Percentiles rank a stretch among this genome's conserved stretches.
Evolutionary conservation across 2,797 vertebrate species (phyloP).

Genomic region (Nyctalus aviator): DNA sequence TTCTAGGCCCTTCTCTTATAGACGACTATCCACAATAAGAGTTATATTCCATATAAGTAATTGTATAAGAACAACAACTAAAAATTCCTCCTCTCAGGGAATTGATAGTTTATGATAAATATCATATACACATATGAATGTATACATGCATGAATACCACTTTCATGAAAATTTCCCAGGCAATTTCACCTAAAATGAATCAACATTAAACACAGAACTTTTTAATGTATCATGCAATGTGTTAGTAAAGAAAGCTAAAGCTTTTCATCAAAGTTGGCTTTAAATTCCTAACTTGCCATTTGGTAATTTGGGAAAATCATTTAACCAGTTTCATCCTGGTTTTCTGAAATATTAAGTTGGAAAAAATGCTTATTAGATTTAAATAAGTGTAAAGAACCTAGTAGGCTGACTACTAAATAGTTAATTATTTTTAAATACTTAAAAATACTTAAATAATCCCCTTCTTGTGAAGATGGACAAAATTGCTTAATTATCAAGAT

Average conservation of each 20-base stretch:
- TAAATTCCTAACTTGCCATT: background rate
- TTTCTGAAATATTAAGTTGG: background rate
- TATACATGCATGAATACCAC: background rate
- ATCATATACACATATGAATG: background rate
- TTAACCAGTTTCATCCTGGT: background rate
- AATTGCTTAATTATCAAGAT: background rate
- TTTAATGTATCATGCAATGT: background rate
- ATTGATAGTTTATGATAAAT: background rate
- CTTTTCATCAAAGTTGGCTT: background rate
- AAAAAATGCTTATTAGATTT: background rate
- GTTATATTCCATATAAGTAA: background rate
- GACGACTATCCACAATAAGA: background rate
- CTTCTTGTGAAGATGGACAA: background rate
- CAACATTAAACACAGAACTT: background rate
- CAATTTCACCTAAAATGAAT: background rate
- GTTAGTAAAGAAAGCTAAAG: fast-evolving
- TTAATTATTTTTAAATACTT: background rate
- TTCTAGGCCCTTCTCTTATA: background rate
- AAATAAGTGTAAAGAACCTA: background rate
- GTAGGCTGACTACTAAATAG: background rate
- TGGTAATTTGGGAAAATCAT: background rate
- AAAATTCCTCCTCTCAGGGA: background rate
- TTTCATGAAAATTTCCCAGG: constrained; percentile 16
- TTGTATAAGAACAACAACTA: background rate
- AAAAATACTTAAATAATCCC: background rate